phyloP scores from a whole-genome alignment of 2,888 invertebrate species.

The Labia minor region DNA sequence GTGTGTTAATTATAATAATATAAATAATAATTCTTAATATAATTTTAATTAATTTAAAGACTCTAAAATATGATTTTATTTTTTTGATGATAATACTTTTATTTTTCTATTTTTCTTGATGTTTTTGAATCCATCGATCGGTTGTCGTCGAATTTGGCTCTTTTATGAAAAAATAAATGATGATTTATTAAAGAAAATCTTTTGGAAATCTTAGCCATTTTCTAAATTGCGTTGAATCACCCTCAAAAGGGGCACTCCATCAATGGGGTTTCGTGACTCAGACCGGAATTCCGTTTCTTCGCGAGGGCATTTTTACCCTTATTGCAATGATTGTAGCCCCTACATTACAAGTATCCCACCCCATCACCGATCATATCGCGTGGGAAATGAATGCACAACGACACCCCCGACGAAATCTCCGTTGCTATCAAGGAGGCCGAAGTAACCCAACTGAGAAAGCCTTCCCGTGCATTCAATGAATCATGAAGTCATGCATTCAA shows the following conservation, averaged over 20 bases:
- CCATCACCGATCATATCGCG: neutral
- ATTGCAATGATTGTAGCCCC: neutral
- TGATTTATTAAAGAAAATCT: too few species aligned
- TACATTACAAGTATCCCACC: neutral
- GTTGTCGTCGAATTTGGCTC: too few species aligned
- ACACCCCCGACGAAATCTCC: neutral
- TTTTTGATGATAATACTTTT: too few species aligned
- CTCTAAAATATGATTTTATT: too few species aligned
- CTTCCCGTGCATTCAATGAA: neutral
- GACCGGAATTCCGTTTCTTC: conserved; percentile 6
- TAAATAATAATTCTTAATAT: too few species aligned
- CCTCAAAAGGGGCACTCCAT: neutral
- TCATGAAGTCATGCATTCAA: conserved; percentile 2
- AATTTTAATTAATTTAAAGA: too few species aligned
- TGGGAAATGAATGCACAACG: neutral
- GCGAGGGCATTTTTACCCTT: neutral
- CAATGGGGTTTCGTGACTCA: neutral
- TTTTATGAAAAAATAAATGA: too few species aligned
- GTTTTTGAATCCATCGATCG: too few species aligned
- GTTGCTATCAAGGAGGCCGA: neutral
- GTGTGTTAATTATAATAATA: too few species aligned
- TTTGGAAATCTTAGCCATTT: too few species aligned
- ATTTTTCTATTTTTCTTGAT: too few species aligned
- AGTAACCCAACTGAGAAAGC: neutral
- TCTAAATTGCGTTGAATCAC: neutral